Base-by-base conservation (phyloP, 2,113 vertebrate species). In the Pseudorasbora parva region DNA sequence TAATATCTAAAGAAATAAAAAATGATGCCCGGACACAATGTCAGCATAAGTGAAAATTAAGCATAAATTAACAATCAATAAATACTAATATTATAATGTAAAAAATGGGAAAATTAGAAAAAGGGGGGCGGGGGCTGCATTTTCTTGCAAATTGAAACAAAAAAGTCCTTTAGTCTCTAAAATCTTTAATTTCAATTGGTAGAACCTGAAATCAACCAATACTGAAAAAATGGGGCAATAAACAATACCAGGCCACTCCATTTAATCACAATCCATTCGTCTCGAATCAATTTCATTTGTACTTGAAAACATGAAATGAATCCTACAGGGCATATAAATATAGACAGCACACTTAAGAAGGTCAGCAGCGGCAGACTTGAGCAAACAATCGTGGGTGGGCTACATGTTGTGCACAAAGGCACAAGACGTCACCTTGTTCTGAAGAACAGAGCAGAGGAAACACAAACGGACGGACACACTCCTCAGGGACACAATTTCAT, bases 401-500 rank as follows among this genome's bases (percentile, higher is more conserved):
- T 47, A n/a, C 14, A 15, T 25, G 51, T 3, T n/a, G 64, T 19
- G 37, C 21, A 83, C 57, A 17, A 37, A 77, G 27, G 23, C 43
- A 56, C 82, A 49, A 37, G 56, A 59, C 23, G 62, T 78, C 75
- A 75, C 47, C 23, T 73, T 69, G 54, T 17, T 60, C 54, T 83
- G 43, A 64, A 49, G 60, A 64, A 54, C 59, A 83, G 72, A 60
- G 68, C 51, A 19, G 41, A 43, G 59, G 30, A 86, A 77, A 33
- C 83, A 84, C 56, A 85, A 68, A 84, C 47, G 37, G 68, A 68
- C 10, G 11, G 78, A 21, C 56, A 73, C n/a, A 73, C 27, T 62
- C 73, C 73, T 77, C 59, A 5, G 82, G 47, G 47, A 83, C 30
- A 62, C 49, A 69, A 56, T 83, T 68, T 83, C 82, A 68, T 77